Conservation (phyloP, 1,140 invertebrate species). For the Ips nitidus region DNA sequence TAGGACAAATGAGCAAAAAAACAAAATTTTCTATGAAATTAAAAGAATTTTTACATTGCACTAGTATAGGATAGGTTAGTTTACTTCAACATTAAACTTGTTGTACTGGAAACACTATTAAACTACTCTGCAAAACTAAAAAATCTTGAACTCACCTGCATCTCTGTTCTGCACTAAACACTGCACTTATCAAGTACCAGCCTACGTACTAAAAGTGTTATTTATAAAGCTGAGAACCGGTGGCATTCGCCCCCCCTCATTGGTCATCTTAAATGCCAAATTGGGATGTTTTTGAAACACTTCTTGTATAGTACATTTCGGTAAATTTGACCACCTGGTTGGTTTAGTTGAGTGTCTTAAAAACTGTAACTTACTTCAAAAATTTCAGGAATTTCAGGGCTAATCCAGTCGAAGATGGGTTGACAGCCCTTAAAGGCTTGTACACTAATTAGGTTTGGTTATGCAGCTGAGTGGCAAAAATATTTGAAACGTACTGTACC, state of each 20-base stretch:
- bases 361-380: neutral
- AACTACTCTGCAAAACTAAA: too few species aligned
- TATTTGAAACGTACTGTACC: neutral
- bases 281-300: neutral
- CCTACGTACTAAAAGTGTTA: too few species aligned
- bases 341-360: neutral
- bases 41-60: too few species aligned
- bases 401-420: neutral
- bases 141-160: too few species aligned
- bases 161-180: too few species aligned
- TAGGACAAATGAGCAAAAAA: too few species aligned
- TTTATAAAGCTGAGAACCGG: too few species aligned
- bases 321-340: neutral
- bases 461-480: neutral
- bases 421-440: neutral
- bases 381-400: neutral
- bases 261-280: slow-evolving; percentile 21
- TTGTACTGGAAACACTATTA: too few species aligned
- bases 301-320: neutral
- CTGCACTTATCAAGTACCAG: too few species aligned
- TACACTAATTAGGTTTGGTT: neutral
- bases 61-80: too few species aligned
- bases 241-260: slow-evolving; percentile 16
- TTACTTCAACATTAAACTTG: too few species aligned
- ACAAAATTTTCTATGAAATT: too few species aligned